Base-by-base conservation (phyloP, 2,797 vertebrate genomes). In the Anguilla anguilla region DNA sequence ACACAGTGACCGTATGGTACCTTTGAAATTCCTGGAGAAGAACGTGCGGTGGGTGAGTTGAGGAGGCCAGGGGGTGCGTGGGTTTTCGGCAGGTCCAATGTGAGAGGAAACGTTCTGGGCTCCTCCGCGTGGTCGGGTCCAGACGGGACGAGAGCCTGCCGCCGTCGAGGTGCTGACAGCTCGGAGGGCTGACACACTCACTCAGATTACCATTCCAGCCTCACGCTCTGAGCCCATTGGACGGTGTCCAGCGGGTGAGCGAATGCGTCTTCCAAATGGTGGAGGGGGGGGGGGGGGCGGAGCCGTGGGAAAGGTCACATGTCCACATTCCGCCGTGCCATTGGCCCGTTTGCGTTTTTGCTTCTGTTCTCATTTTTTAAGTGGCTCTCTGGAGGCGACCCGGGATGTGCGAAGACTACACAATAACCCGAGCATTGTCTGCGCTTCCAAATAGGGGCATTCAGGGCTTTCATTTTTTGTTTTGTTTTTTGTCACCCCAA, bases 201-300 rank as follows among this genome's bases (percentile, higher is more conserved):
- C 61, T 15, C 35, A n/a, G 83, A 85, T 77, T 79, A 43, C 69
- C 87, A 88, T 88, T 85, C 74, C 87, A 39, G 39, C 39, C 39
- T 2, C 39, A 39, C 39, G 39, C 39, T 39, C 39, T 39, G 39
- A 39, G 39, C 39, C 39, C 39, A 39, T 39, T 39, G 39, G 1
- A 39, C 39, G 39, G 39, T 39, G 39, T 39, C 39, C 39, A 39
- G 39, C 39, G 39, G 39, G 39, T 43, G 55, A 67, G 43, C 7
- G 13, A 64, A 79, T 79, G 39, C 3, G 11, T 19, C 3, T 22
- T 79, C 74, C 74, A 1, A 49, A 81, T n/a, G 43, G 5, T 49
- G 43, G 49, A 25, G 39, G 2, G 2, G 39, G 39, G 39, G 39
- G 35, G 39, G 22, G 43, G 25, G 77, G 46, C 28, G 77, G 43